Percentiles rank a stretch among this genome's conserved stretches.
These are phyloP conservation scores for Nephotettix cincticeps DNA, from an alignment of 1,140 invertebrate species.

Conservation along the genomic window DNA sequence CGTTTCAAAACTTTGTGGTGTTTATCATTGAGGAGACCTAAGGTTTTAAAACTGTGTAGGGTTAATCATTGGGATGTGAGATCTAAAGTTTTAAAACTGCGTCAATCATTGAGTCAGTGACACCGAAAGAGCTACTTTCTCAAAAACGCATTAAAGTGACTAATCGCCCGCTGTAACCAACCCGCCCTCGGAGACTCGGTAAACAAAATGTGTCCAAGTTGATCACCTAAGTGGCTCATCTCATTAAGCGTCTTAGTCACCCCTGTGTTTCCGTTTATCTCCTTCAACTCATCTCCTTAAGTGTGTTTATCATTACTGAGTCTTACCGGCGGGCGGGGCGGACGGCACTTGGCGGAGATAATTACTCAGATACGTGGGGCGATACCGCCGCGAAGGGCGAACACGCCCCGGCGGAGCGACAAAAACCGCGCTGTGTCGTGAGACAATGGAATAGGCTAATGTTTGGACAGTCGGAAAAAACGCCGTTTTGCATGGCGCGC, in stretches of 20 bases:
- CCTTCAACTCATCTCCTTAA: background rate
- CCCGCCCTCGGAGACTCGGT: no score
- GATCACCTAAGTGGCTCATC: background rate
- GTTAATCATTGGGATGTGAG: no score
- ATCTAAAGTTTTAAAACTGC: no score
- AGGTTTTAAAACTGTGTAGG: no score
- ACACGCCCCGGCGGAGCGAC: background rate
- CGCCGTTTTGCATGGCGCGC: background rate
- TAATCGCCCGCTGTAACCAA: no score
- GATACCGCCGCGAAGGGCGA: background rate
- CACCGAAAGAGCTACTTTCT: no score
- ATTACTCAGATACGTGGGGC: background rate
- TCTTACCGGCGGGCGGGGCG: background rate
- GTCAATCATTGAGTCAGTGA: no score
- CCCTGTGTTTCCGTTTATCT: background rate
- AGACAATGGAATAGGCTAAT: background rate
- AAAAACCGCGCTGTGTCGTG: background rate
- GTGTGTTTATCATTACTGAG: constrained; percentile 3
- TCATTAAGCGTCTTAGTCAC: background rate
- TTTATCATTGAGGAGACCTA: no score
- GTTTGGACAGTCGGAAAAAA: background rate
- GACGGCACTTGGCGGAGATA: background rate
- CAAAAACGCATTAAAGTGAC: no score
- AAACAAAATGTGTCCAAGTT: background rate
- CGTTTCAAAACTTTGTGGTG: no score